Base-by-base conservation (phyloP, 2,113 vertebrate genomes). In the Erpornis zantholeuca region DNA sequence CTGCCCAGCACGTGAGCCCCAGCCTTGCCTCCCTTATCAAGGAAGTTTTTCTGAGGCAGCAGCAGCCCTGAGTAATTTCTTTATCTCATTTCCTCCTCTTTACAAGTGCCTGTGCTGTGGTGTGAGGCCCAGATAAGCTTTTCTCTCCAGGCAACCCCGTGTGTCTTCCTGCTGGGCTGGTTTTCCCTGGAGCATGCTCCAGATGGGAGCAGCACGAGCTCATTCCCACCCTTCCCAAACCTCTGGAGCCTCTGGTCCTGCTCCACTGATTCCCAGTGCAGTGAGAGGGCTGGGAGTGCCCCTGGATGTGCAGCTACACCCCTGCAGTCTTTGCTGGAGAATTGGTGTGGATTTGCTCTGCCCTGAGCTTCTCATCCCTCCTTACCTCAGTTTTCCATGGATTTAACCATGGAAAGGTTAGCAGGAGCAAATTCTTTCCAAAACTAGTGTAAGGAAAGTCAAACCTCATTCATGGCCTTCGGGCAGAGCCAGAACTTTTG, bases 381-480 rank as follows among this genome's bases (percentile, higher is more conserved):
- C 40, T 31, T 2, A 11, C 1, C n/a, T 24, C 33, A 2, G 0
- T 60, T 87, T 90, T 36, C 14, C 24, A 8, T 9, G 45, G 44
- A 25, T 86, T 70, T 59, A 14, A 50, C 53, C 33, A 3, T 0
- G 22, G 29, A n/a, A n/a, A n/a, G n/a, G n/a, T n/a, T n/a, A n/a
- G n/a, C n/a, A n/a, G 14, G 20, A 81, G n/a, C 3, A 69, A 35
- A 47, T 45, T 56, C 76, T 31, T 45, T 22, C 69, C 60, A 6
- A 13, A 11, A 1, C n/a, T 6, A 1, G 2, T 24, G 33, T 15
- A 4, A 76, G 25, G 6, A 9, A 78, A 50, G 59, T 7, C 47
- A 68, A 52, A 69, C 14, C 25, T 66, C 28, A 1, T 1, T 0
- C 7, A 1, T 4, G 1, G 1, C 24, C 65, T 33, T 1, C 3